Conservation (phyloP, 2,888 invertebrate genomes). For the Seira musarum region DNA sequence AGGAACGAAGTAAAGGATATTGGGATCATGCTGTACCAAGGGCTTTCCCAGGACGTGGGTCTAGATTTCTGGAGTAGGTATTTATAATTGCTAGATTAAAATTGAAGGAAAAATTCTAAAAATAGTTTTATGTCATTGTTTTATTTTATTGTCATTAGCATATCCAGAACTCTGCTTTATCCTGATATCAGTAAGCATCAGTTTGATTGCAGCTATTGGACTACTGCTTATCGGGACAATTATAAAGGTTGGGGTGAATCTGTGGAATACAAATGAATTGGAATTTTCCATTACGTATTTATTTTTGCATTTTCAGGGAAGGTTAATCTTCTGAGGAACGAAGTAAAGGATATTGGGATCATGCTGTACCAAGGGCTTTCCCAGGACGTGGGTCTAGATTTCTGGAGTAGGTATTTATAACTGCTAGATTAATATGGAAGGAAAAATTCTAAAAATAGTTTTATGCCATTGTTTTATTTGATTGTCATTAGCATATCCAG, state of each 20-base stretch:
- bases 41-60: conserved; percentile 7
- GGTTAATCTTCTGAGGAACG: conserved; percentile 32
- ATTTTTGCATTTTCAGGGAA: conserved; percentile 31
- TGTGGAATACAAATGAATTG: not conserved
- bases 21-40: conserved; percentile 43
- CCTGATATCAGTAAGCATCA: not conserved
- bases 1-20: conserved; percentile 42
- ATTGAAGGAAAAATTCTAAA: too few relatives aligned
- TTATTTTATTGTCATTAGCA: not conserved
- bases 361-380: conserved; percentile 31
- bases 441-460: too few relatives aligned
- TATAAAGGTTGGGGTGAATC: conserved; percentile 20
- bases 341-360: conserved; percentile 40
- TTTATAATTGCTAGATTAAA: not conserved
- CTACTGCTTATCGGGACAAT: conserved; percentile 40
- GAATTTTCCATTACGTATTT: not conserved
- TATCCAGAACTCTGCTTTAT: conserved; percentile 31
- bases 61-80: too few relatives aligned
- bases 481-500: not conserved
- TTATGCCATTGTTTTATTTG: too few relatives aligned
- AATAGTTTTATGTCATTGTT: too few relatives aligned
- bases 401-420: not conserved
- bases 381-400: too few relatives aligned
- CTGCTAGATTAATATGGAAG: not conserved
- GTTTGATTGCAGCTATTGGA: conserved; percentile 21